phyloP scores from a whole-genome alignment of 2,888 invertebrate species.

The Hesperia comma region DNA sequence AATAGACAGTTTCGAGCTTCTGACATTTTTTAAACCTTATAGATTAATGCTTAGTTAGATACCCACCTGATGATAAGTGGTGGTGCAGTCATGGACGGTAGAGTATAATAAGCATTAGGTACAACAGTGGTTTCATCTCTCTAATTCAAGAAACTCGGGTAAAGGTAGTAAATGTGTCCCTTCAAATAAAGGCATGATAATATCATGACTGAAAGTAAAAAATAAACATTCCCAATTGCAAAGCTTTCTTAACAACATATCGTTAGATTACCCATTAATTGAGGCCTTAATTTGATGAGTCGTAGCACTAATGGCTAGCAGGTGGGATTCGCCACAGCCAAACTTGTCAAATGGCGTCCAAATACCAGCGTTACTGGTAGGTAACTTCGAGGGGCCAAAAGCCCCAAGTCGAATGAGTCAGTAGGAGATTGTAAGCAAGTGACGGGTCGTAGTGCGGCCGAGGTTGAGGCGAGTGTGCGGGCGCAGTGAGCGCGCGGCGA shows the following conservation, averaged over 20 bases:
- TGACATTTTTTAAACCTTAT: no score
- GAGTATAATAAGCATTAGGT: no score
- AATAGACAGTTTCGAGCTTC: no score
- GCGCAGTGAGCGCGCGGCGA: conserved; percentile 71
- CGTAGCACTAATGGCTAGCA: not conserved
- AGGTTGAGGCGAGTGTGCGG: conserved; percentile 41
- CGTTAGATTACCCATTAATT: not conserved
- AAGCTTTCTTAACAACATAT: not conserved
- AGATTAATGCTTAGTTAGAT: no score
- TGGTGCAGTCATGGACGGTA: no score
- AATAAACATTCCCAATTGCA: not conserved
- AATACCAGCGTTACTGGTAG: conserved; percentile 1
- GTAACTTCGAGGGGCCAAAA: conserved; percentile 40
- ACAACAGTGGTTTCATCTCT: no score
- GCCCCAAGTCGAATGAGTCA: conserved; percentile 44
- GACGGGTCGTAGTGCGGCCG: conserved; percentile 46
- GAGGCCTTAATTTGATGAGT: not conserved
- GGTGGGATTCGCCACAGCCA: not conserved
- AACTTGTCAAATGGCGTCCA: conserved; percentile 13
- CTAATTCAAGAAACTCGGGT: no score
- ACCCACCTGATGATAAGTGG: no score
- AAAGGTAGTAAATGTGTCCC: no score
- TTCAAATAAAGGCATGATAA: no score
- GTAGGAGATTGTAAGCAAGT: conserved; percentile 45
- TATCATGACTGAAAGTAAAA: no score